These are phyloP conservation scores for Triplophysa yarkandensis DNA, from an alignment of 2,797 vertebrate species.

Conservation along the genomic window DNA sequence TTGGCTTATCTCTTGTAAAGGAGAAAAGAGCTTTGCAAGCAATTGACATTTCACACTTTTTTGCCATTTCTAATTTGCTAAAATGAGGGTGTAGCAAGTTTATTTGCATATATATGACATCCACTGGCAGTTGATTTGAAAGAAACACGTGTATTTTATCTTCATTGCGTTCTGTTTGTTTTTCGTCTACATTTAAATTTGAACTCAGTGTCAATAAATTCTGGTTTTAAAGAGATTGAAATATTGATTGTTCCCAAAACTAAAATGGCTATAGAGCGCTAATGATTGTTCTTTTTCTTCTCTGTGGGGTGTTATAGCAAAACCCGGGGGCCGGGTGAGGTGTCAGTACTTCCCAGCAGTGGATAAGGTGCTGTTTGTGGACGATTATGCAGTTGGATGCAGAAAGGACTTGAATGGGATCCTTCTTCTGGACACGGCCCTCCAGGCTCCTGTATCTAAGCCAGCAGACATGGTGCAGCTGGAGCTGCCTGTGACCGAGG, in stretches of 20 bases:
- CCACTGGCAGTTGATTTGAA: not conserved
- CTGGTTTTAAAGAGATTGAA: not conserved
- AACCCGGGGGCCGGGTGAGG: constrained; percentile 93
- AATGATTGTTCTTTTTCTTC: constrained; percentile 21
- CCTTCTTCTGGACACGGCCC: constrained; percentile 94
- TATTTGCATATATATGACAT: not conserved
- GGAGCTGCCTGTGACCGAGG: constrained; percentile 97
- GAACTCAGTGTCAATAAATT: not conserved
- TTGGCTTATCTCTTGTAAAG: not conserved
- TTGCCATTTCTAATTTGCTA: not conserved
- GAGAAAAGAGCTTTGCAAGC: constrained; percentile 10
- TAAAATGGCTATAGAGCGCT: not conserved
- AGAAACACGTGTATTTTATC: not conserved
- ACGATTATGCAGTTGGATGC: constrained; percentile 97
- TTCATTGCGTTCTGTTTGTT: not conserved
- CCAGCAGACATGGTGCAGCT: constrained; percentile 97
- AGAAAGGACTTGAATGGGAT: constrained; percentile 98
- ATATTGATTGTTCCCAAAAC: not conserved
- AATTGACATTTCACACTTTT: constrained; percentile 10
- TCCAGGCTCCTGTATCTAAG: constrained; percentile 95
- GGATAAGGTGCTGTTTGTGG: constrained; percentile 99
- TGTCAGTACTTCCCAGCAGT: constrained; percentile 98
- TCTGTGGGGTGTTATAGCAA: constrained; percentile 74
- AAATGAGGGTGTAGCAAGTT: constrained; percentile 4
- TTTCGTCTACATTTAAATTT: not conserved